phyloP scores from a whole-genome alignment of 2,888 invertebrate genomes.

The Herminia tarsipennalis region DNA sequence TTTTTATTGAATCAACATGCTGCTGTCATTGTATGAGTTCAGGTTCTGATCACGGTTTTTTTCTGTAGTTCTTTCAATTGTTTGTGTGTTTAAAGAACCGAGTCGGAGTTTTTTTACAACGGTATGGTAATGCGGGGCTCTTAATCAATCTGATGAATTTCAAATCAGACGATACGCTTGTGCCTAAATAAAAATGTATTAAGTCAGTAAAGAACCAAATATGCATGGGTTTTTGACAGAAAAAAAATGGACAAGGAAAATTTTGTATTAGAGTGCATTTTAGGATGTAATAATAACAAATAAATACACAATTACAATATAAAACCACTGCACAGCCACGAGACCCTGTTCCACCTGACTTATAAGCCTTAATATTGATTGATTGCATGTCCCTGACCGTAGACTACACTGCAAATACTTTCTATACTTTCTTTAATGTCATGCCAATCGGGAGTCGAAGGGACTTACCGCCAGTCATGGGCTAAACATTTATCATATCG shows the following conservation, averaged over 20 bases:
- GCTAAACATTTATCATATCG: constrained; percentile 77
- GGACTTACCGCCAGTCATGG: constrained; percentile 75
- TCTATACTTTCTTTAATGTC: constrained; percentile 59
- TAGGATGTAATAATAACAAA: too few species aligned
- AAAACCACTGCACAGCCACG: constrained; percentile 7
- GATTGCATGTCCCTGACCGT: constrained; percentile 49
- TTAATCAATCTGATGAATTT: constrained; percentile 78
- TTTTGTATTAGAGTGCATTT: too few species aligned
- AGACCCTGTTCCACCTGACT: constrained; percentile 25
- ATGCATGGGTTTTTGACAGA: too few species aligned
- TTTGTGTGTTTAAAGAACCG: constrained; percentile 80
- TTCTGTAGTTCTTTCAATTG: constrained; percentile 70
- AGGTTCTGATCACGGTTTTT: constrained; percentile 77
- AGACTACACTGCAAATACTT: constrained; percentile 43
- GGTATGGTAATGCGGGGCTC: constrained; percentile 69
- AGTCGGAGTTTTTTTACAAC: constrained; percentile 58
- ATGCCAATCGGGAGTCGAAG: constrained; percentile 71
- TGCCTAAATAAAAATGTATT: constrained; percentile 44
- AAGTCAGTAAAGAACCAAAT: constrained; percentile 18
- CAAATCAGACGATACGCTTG: constrained; percentile 53
- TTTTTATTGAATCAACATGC: constrained; percentile 84
- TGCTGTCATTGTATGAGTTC: constrained; percentile 84
- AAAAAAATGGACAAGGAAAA: too few species aligned
- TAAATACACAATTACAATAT: not conserved
- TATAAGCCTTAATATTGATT: constrained; percentile 51